phyloP scores from a whole-genome alignment of 2,113 vertebrate genomes.

The Gallinago jamesoni region DNA sequence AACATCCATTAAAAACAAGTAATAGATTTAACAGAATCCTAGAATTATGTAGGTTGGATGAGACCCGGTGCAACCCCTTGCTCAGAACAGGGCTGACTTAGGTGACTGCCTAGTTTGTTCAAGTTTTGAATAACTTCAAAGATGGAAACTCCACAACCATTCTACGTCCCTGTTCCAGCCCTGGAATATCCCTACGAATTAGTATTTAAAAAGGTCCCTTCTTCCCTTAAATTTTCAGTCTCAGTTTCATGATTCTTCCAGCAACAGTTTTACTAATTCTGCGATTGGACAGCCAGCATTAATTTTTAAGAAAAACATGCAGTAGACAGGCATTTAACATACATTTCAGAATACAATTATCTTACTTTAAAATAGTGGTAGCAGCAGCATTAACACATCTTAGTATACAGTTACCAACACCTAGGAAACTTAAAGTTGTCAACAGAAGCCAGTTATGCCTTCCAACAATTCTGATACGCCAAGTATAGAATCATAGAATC shows the following conservation, averaged over 20 bases:
- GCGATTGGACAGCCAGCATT: neutral
- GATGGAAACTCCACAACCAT: fast-evolving
- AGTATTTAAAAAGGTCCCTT: neutral
- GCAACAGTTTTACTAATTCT: neutral
- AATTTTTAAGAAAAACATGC: neutral
- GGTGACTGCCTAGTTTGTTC: neutral
- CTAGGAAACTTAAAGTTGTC: neutral
- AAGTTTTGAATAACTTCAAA: neutral
- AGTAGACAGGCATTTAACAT: neutral
- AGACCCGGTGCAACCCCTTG: neutral
- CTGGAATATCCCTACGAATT: neutral
- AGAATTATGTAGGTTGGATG: neutral
- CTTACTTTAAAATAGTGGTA: neutral
- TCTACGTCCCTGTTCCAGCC: neutral
- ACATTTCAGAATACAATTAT: neutral
- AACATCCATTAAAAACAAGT: neutral
- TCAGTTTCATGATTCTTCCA: neutral
- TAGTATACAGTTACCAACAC: neutral
- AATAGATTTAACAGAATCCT: neutral
- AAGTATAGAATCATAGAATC: neutral
- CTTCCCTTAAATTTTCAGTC: neutral
- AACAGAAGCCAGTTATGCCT: neutral
- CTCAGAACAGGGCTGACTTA: neutral
- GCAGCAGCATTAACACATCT: neutral
- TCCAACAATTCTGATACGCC: neutral